A percentile compares a stretch with the other conserved stretches of the same genome.
These are phyloP conservation scores for Orbicella faveolata DNA, from an alignment of 64 coral and sea anemone genomes.

Conservation along the genomic window DNA sequence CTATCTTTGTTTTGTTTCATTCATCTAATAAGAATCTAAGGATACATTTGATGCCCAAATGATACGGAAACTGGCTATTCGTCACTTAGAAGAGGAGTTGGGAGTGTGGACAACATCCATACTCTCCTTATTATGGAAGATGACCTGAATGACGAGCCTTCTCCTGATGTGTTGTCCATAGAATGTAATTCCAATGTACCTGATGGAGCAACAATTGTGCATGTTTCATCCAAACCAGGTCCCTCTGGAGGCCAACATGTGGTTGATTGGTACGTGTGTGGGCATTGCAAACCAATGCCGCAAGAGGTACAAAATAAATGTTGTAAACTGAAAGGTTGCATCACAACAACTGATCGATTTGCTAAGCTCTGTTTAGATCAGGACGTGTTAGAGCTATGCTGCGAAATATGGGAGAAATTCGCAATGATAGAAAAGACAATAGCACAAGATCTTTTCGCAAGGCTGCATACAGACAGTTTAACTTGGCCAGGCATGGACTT, in stretches of 20 bases:
- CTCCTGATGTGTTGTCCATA: not conserved
- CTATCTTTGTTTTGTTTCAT: not conserved
- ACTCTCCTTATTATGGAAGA: constrained; percentile 43
- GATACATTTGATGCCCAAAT: constrained; percentile 33
- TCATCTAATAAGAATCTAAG: constrained; percentile 31
- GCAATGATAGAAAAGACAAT: constrained; percentile 20
- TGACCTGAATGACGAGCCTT: constrained; percentile 21
- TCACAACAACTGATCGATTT: not conserved
- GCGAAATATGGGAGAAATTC: not conserved
- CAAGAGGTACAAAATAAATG: constrained; percentile 26
- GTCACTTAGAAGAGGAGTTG: constrained; percentile 19
- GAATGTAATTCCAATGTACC: not conserved
- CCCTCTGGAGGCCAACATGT: not conserved
- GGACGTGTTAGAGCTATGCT: not conserved
- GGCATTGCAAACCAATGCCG: not conserved
- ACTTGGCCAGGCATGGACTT: constrained; percentile 13
- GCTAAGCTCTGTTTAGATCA: constrained; percentile 9
- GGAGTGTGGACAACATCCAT: constrained; percentile 29
- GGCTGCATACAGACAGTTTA: constrained; percentile 28
- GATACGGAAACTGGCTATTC: constrained; percentile 17
- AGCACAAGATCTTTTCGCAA: constrained; percentile 7
- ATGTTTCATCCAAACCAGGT: not conserved
- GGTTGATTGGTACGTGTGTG: constrained; percentile 16
- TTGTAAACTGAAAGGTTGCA: not conserved
- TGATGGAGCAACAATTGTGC: not conserved